Evolutionary conservation across 2,797 vertebrate species (phyloP).

Genomic region (Chelmon rostratus): DNA sequence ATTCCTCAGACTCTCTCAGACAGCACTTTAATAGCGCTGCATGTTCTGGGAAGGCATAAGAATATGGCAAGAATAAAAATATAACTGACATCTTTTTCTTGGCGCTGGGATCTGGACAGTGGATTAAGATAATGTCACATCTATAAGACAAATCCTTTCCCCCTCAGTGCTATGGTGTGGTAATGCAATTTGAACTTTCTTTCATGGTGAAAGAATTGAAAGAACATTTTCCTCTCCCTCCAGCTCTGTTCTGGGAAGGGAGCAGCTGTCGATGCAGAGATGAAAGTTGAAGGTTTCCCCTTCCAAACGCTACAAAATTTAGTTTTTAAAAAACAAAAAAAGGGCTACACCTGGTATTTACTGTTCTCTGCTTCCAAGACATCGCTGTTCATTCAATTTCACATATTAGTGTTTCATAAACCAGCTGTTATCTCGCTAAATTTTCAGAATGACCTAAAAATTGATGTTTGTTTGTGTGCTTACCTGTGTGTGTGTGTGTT

Average conservation of each 20-base stretch:
- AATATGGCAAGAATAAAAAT: slow-evolving; percentile 44
- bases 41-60: slow-evolving; percentile 16
- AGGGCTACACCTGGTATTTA: slow-evolving; percentile 10
- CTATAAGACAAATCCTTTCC: slow-evolving; percentile 62
- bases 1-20: slow-evolving; percentile 13
- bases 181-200: slow-evolving; percentile 61
- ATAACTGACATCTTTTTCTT: slow-evolving; percentile 46
- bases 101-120: slow-evolving; percentile 39
- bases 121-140: slow-evolving; percentile 68
- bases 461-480: neutral
- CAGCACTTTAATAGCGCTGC: slow-evolving; percentile 6
- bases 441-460: slow-evolving; percentile 3
- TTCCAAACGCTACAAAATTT: slow-evolving; percentile 36
- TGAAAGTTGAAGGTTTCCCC: slow-evolving; percentile 44
- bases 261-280: slow-evolving; percentile 39
- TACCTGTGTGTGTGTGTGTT: neutral
- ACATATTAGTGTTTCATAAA: neutral
- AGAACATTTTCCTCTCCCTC: slow-evolving; percentile 46
- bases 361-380: neutral
- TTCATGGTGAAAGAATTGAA: slow-evolving; percentile 51
- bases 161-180: slow-evolving; percentile 21
- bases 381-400: neutral
- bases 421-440: neutral
- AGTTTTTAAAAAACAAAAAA: slow-evolving; percentile 8
- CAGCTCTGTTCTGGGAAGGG: slow-evolving; percentile 22